Evolutionary conservation across 1,140 invertebrate genomes (phyloP).

Genomic region (Hestina assimilis): DNA sequence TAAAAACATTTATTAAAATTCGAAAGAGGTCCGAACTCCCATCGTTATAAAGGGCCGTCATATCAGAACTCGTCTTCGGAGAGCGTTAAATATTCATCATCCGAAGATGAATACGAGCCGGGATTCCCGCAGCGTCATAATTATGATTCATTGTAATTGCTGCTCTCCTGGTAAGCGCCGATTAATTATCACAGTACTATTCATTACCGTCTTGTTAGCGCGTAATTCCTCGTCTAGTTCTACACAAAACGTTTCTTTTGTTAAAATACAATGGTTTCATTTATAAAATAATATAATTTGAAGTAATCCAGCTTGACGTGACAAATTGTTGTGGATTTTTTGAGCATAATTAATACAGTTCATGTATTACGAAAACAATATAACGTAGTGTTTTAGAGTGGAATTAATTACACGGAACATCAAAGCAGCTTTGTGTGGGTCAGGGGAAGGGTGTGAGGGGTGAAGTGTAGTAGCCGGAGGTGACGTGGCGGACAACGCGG

Average conservation of each 20-base stretch:
- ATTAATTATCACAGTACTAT: slow-evolving; percentile 14
- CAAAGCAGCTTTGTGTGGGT: background rate
- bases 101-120: slow-evolving; percentile 5
- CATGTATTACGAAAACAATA: slow-evolving; percentile 1
- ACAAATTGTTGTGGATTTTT: background rate
- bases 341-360: background rate
- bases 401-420: slow-evolving; percentile 10
- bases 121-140: slow-evolving; percentile 1
- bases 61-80: background rate
- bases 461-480: background rate
- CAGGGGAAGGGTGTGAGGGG: background rate
- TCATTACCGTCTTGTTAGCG: slow-evolving; percentile 5
- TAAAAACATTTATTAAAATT: background rate
- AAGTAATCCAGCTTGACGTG: background rate
- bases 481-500: background rate
- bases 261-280: background rate
- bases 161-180: slow-evolving; percentile 8
- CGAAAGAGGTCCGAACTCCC: background rate
- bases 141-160: slow-evolving; percentile 16
- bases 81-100: slow-evolving; percentile 15
- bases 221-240: background rate
- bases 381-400: slow-evolving; percentile 10
- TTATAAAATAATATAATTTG: background rate
- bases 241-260: background rate
- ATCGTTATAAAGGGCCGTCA: background rate